Conservation (phyloP, 2,888 invertebrate species). For the Amblyjoppa proteus region DNA sequence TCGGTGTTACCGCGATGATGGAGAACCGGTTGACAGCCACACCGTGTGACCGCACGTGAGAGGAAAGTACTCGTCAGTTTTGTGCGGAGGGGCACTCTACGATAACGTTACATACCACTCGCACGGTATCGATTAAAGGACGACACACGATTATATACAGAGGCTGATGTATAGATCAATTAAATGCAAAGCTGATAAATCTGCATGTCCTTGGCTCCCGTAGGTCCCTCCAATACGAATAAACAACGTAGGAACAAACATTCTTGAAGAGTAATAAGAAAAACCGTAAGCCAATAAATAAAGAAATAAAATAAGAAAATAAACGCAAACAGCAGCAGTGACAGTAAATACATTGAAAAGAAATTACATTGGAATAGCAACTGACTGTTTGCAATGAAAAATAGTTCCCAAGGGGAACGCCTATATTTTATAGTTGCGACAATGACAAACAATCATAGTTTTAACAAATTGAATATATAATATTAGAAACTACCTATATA, state of each 20-base stretch:
- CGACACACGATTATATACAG: neutral
- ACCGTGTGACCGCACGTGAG: conserved; percentile 75
- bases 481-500: too few species aligned
- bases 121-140: conserved; percentile 6
- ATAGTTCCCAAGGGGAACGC: too few species aligned
- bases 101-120: conserved; percentile 26
- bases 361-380: too few species aligned
- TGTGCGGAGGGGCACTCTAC: neutral
- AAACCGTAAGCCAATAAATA: too few species aligned
- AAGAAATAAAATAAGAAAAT: too few species aligned
- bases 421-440: too few species aligned
- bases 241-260: neutral
- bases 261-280: too few species aligned
- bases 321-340: too few species aligned
- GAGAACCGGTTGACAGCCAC: conserved; percentile 78
- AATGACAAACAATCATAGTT: too few species aligned
- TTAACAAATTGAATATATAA: too few species aligned
- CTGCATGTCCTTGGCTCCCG: neutral
- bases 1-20: conserved; percentile 67
- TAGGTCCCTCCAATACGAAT: neutral
- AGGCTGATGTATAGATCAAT: neutral
- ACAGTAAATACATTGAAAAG: too few species aligned
- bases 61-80: conserved; percentile 16
- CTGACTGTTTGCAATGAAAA: too few species aligned
- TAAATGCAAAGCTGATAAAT: neutral